Percentiles rank a stretch among this genome's conserved stretches.
Evolutionary conservation across 2,888 invertebrate species (phyloP).

Genomic region (Cetonia aurata): DNA sequence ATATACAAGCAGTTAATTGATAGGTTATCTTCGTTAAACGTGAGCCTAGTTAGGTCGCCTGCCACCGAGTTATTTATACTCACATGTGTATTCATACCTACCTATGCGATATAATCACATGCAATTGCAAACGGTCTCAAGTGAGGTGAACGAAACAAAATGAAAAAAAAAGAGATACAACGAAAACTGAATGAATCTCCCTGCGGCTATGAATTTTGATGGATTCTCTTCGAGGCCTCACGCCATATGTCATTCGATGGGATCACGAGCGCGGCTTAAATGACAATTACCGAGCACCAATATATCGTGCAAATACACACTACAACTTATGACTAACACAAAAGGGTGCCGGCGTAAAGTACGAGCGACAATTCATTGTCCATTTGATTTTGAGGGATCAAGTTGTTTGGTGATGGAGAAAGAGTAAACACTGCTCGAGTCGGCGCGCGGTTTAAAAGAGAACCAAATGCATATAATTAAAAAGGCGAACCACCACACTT

Average conservation of each 20-base stretch:
- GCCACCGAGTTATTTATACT: slow-evolving; percentile 22
- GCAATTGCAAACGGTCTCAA: slow-evolving; percentile 8
- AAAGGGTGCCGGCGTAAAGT: slow-evolving; percentile 10
- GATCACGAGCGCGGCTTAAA: slow-evolving; percentile 10
- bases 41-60: slow-evolving; percentile 34
- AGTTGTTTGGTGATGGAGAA: slow-evolving; percentile 30
- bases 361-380: slow-evolving; percentile 22
- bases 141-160: not conserved
- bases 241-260: slow-evolving; percentile 20
- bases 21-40: slow-evolving; percentile 39
- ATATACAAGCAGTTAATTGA: slow-evolving; percentile 34
- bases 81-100: slow-evolving; percentile 27
- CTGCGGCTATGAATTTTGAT: slow-evolving; percentile 13
- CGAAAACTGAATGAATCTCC: slow-evolving; percentile 4
- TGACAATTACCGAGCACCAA: slow-evolving; percentile 32
- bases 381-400: slow-evolving; percentile 31
- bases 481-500: slow-evolving; percentile 31
- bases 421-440: slow-evolving; percentile 22
- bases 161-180: slow-evolving; percentile 1
- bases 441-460: slow-evolving; percentile 23
- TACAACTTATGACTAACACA: slow-evolving; percentile 20
- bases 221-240: slow-evolving; percentile 19
- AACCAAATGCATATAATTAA: slow-evolving; percentile 41
- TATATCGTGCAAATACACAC: slow-evolving; percentile 11
- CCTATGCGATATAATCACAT: slow-evolving; percentile 18